These are phyloP conservation scores for Polia nebulosa DNA, from an alignment of 2,888 invertebrate genomes.

Conservation along the genomic window DNA sequence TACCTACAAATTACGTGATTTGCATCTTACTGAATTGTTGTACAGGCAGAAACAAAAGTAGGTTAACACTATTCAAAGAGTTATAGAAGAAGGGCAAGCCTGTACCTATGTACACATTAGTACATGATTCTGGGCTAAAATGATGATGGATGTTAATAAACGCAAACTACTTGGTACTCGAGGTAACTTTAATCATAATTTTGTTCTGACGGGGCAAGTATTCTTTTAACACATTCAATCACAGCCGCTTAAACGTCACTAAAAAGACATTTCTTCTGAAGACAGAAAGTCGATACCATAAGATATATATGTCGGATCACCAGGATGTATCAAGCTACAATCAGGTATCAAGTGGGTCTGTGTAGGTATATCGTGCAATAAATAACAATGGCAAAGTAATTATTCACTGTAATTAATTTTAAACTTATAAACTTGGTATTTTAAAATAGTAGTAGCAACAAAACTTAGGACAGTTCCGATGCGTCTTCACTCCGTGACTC, in stretches of 20 bases:
- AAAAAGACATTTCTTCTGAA: background rate
- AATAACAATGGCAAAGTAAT: too few relatives aligned
- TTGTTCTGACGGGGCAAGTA: background rate
- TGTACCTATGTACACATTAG: background rate
- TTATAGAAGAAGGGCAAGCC: background rate
- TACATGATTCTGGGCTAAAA: background rate
- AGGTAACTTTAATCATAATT: background rate
- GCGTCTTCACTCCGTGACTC: too few relatives aligned
- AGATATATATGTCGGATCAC: too few relatives aligned
- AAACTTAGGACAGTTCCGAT: too few relatives aligned
- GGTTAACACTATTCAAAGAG: background rate
- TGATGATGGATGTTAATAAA: too few relatives aligned
- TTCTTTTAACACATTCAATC: background rate
- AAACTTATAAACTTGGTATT: too few relatives aligned
- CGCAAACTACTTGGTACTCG: background rate
- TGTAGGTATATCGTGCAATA: too few relatives aligned
- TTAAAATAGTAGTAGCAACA: too few relatives aligned
- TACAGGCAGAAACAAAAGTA: background rate
- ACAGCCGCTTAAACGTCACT: too few relatives aligned
- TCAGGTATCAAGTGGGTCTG: too few relatives aligned
- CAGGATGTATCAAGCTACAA: too few relatives aligned
- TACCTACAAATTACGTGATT: conserved; percentile 45
- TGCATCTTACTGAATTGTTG: conserved; percentile 40
- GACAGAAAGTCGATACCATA: conserved; percentile 4
- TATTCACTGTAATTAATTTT: too few relatives aligned